Evolutionary conservation across 2,888 invertebrate species (phyloP), one percentile per base, ranked within the genome.

Genomic region (Adelphocoris suturalis): DNA sequence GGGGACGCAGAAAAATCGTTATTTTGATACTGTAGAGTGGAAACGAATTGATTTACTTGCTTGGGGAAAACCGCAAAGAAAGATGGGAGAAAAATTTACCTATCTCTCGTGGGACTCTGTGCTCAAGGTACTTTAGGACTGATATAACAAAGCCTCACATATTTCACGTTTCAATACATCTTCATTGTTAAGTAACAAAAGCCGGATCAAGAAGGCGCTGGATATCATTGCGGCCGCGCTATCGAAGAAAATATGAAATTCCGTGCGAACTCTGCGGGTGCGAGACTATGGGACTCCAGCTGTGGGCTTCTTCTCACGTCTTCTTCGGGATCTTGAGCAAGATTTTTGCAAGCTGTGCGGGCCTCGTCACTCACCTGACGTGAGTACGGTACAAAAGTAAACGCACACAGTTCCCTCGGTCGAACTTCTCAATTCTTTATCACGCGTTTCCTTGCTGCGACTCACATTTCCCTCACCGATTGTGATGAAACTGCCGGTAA

Each of bases 301-400:
- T 19, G 61, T n/a, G 14, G n/a, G 61, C 61, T 61, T 61, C 61
- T 61, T 61, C 61, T 61, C 61, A 61, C 61, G 61, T 61, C 61
- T 61, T 61, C 61, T 61, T 61, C 61, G 16, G 37, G 19, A 61
- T 0, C n/a, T 61, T 61, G 61, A 61, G 61, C 61, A 61, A 61
- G 19, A 9, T 61, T 16, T 61, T 14, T 61, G 61, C 61, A 61
- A 61, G n/a, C 61, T n/a, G 11, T 4, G 57, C 16, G 16, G 4
- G 16, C 14, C 16, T 57, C 4, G 11, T 9, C 9, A 61, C 3
- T 37, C 37, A 7, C 7, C 7, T 37, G 37, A 4, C 37, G 37
- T 4, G 37, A 7, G 37, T 37, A 37, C 37, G 37, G 2, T 37
- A 2, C 37, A 37, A 37, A 37, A 37, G 52, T 52, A 52, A 11